Evolutionary conservation across 2,888 invertebrate genomes (phyloP), one percentile per base, ranked within the genome.

Genomic region (Rapana venosa): DNA sequence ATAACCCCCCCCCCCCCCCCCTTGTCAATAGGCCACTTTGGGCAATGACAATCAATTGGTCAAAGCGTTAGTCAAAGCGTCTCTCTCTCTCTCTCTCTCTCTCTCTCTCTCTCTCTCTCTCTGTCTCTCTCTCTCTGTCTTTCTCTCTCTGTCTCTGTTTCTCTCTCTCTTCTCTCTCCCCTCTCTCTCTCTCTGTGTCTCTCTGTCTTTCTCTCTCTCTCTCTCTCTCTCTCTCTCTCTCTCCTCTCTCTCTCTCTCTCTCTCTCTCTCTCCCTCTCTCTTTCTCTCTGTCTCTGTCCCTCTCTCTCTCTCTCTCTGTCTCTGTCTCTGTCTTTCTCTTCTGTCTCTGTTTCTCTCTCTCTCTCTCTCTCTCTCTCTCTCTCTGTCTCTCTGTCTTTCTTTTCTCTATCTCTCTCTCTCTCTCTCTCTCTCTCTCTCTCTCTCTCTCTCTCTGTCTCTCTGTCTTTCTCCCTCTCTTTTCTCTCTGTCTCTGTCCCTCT

Each of bases 401-500:
- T 70, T 22, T 22, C 70, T 70, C 70, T 22, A 5, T 70, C 70
- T 70, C 26, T 70, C 70, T 26, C 26, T 22, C 26, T 22, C 22
- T 22, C 26, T 22, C 22, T 22, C 26, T 22, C 22, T 22, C 26
- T 22, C 22, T 70, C 70, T 22, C 22, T 22, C 22, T 11, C 22
- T 11, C 22, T 70, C 70, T 70, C 70, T 26, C 26, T 26, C 26
- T 26, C 26, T 26, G 15, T 70, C 26, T 26, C 26, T 70, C 70
- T 70, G 15, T 70, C 70, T 70, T 22, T 70, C 26, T 70, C 70
- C 22, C 70, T 70, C 70, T 70, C 70, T 70, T 22, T 70, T 26
- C 26, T 70, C 70, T 70, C 26, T 86, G 47, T 86, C 56, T 86
- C 56, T 56, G 47, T 85, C 89, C 30, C 30, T 86, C 70, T 86